phyloP scores from a whole-genome alignment of 2,888 invertebrate genomes.

The Rhingia rostrata region DNA sequence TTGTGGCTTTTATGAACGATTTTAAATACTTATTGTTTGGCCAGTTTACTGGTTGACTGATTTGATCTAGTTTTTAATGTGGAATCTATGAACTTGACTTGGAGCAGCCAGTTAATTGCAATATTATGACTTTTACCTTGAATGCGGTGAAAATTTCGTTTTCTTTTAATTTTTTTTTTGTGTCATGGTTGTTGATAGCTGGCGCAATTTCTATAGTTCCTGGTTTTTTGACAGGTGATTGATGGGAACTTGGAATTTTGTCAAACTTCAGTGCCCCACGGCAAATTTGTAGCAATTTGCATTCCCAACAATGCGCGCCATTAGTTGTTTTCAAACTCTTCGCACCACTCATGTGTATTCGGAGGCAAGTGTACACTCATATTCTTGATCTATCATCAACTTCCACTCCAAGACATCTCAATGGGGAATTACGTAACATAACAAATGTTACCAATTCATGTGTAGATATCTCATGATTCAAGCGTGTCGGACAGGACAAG shows the following conservation, averaged over 20 bases:
- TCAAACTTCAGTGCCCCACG: not conserved
- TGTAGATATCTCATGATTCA: slow-evolving; percentile 20
- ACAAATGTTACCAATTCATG: slow-evolving; percentile 19
- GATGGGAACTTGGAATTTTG: not conserved
- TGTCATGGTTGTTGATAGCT: slow-evolving; percentile 18
- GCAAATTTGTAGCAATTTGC: not conserved
- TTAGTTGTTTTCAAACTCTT: not conserved
- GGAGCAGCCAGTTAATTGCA: slow-evolving; percentile 43
- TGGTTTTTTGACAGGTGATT: not conserved
- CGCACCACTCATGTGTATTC: slow-evolving; percentile 23
- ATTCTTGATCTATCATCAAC: slow-evolving; percentile 4
- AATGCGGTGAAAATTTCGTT: slow-evolving; percentile 25
- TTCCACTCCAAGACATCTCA: slow-evolving; percentile 2
- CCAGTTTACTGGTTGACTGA: slow-evolving; percentile 72
- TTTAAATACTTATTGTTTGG: slow-evolving; percentile 63
- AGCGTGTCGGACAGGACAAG: slow-evolving; percentile 11
- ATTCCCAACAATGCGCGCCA: not conserved
- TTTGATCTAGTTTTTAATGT: slow-evolving; percentile 57
- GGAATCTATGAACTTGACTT: slow-evolving; percentile 69
- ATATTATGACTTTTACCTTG: slow-evolving; percentile 29
- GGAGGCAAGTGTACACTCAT: slow-evolving; percentile 12
- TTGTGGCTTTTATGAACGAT: slow-evolving; percentile 66
- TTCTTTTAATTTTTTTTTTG: slow-evolving; percentile 14
- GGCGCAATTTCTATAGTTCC: not conserved
- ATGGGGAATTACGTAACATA: slow-evolving; percentile 33